Conservation (phyloP, 2,797 vertebrate species). For the Premnoplex brunnescens region DNA sequence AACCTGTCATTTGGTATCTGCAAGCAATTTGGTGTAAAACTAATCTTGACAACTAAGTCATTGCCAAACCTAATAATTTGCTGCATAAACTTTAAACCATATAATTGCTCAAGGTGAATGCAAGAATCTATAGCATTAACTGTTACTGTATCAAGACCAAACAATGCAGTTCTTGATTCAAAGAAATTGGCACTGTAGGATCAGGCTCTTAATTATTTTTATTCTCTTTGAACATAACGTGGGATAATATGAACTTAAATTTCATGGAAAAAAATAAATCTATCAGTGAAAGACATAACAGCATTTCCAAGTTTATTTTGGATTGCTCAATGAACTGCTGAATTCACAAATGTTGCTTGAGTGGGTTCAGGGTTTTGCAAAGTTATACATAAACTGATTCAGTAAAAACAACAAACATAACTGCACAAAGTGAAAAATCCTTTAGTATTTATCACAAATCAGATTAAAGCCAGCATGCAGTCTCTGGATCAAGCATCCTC, state of each 20-base stretch:
- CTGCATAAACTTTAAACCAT: conserved; percentile 39
- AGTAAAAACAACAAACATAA: background rate
- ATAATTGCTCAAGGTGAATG: conserved; percentile 42
- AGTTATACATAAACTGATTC: background rate
- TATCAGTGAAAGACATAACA: background rate
- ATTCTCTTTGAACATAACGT: background rate
- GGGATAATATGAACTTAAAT: background rate
- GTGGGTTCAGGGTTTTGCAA: background rate
- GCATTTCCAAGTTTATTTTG: background rate
- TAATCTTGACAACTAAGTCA: conserved; percentile 41
- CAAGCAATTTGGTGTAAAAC: conserved; percentile 59
- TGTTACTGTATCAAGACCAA: background rate
- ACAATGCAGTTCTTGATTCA: background rate
- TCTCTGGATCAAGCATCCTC: background rate
- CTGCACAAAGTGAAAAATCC: background rate
- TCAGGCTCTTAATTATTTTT: background rate
- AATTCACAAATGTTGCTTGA: background rate
- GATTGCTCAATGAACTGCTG: background rate
- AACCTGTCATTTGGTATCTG: conserved; percentile 62
- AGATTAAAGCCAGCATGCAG: background rate
- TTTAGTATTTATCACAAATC: background rate
- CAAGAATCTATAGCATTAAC: conserved; percentile 5
- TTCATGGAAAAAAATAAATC: background rate
- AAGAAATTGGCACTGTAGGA: background rate
- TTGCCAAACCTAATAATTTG: conserved; percentile 45